Evolutionary conservation across 2,888 invertebrate genomes (phyloP), one percentile per base, ranked within the genome.

Genomic region (Apeira syringaria): DNA sequence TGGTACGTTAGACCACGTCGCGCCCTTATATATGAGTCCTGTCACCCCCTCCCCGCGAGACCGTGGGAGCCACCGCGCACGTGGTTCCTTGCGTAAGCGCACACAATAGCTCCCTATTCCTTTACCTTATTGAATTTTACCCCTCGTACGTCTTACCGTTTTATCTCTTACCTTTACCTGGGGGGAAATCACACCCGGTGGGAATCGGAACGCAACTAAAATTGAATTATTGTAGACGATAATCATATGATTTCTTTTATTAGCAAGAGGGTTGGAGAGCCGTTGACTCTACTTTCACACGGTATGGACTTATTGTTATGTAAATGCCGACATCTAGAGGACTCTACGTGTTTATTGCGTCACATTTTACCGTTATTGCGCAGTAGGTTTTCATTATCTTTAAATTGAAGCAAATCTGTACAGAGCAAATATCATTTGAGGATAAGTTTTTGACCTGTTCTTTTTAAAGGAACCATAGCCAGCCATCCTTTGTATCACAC

Each of bases 181-280:
- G 89, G 88, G 89, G 85, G 79, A 81, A 80, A 78, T 73, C 82
- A 80, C 73, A 58, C 74, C 71, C 76, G 85, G 82, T 87, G 89
- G 85, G 89, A 88, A 87, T 64, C 62, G 75, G 60, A 77, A 80
- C 80, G 68, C 71, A 79, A 81, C 78, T 76, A 70, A 83, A 84
- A 74, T 80, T 80, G 68, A 78, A 86, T 84, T 74, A 81, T 76
- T 70, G 56, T 75, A 68, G 63, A 61, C 73, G 67, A 72, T 81
- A 75, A 80, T 80, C 72, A 11, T 24, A 62, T 45, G 59, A 69
- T 71, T 67, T 65, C 68, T 72, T 45, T 46, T 30, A 31, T 17
- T 10, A 20, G 47, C 61, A 70, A 74, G 78, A 75, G 84, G 85
- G 81, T 78, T 64, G 68, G 53, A 40, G 62, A 66, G 59, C 65